Evolutionary conservation across 2,888 invertebrate species (phyloP).

Genomic region (Tanypteryx hageni): DNA sequence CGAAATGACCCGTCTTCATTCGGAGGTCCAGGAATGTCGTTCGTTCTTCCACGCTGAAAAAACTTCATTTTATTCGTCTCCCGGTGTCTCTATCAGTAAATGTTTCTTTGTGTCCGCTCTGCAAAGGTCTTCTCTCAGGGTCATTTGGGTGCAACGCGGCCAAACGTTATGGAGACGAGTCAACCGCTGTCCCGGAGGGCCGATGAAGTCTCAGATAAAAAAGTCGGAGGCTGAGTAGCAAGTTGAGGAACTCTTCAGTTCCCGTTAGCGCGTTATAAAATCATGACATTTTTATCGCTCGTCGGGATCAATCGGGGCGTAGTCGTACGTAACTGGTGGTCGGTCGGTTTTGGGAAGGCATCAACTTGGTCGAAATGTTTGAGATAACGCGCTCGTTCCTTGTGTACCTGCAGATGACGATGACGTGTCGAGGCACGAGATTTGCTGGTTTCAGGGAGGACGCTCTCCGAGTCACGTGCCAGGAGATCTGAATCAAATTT

Average conservation of each 20-base stretch:
- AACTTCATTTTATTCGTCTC: too few relatives aligned
- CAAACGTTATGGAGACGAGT: background rate
- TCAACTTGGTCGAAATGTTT: background rate
- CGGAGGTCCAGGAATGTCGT: background rate
- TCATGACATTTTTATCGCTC: background rate
- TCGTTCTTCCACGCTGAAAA: background rate
- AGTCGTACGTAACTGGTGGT: background rate
- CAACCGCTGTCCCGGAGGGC: background rate
- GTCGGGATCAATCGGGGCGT: background rate
- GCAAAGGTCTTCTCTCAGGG: background rate
- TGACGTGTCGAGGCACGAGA: background rate
- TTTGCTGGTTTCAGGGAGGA: background rate
- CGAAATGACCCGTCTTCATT: background rate
- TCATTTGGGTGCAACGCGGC: conserved; percentile 4
- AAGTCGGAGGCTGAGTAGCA: background rate
- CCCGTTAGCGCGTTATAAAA: background rate
- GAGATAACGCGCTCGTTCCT: background rate
- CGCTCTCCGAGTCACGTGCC: too few relatives aligned
- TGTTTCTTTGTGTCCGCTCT: background rate
- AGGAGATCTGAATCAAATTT: too few relatives aligned
- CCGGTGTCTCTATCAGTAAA: too few relatives aligned
- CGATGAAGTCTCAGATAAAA: background rate
- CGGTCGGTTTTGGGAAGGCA: background rate
- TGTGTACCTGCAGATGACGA: background rate
- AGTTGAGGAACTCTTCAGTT: background rate